Conservation (phyloP, 2,888 invertebrate genomes). For the Acronicta psi region DNA sequence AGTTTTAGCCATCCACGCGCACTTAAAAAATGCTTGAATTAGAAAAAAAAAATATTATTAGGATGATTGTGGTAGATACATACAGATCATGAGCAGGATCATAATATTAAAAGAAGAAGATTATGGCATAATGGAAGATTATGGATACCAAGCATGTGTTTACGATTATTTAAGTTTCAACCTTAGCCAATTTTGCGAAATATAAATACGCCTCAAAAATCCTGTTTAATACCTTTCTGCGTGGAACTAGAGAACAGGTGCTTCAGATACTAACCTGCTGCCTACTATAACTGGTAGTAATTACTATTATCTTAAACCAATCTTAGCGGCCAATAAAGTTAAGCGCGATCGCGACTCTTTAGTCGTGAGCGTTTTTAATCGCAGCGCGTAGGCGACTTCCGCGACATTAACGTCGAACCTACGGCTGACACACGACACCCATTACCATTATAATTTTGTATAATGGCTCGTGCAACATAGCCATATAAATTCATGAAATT, state of each 20-base stretch:
- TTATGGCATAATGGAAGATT: too few species aligned
- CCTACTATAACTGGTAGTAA: constrained; percentile 27
- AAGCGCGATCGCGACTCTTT: constrained; percentile 40
- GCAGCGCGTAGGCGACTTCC: constrained; percentile 75
- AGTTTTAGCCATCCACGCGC: too few species aligned
- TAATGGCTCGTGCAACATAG: constrained; percentile 53
- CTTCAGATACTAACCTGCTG: constrained; percentile 6
- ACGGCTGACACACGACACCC: constrained; percentile 69
- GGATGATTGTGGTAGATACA: too few species aligned
- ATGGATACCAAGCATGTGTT: too few species aligned
- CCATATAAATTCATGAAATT: constrained; percentile 30
- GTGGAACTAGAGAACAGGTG: constrained; percentile 15
- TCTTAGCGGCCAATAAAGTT: constrained; percentile 38
- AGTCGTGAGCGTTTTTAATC: constrained; percentile 67
- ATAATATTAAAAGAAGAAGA: too few species aligned
- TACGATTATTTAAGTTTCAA: too few species aligned
- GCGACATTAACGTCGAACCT: constrained; percentile 67
- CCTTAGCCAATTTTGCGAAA: too few species aligned
- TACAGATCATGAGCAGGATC: too few species aligned
- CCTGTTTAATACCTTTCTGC: constrained; percentile 5
- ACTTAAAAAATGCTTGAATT: too few species aligned
- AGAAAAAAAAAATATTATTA: too few species aligned
- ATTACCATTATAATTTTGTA: constrained; percentile 70
- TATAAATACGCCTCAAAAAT: too few species aligned
- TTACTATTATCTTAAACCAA: constrained; percentile 44